Base-by-base conservation (phyloP, 1,140 invertebrate genomes). In the Bicyclus anynana region DNA sequence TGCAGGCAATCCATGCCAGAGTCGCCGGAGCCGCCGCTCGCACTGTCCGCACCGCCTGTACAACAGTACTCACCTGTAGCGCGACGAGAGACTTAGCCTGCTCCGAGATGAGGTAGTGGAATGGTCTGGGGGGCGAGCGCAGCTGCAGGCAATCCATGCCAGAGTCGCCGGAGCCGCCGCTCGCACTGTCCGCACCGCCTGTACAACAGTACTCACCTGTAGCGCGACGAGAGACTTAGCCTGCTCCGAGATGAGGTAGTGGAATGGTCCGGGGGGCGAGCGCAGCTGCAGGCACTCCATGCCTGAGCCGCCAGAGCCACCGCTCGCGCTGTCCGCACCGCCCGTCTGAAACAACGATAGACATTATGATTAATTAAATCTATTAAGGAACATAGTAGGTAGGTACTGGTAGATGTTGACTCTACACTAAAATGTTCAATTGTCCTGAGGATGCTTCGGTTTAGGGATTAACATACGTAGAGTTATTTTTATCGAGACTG, bases 241-340 rank as follows among this genome's bases (percentile, higher is more conserved):
- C 89, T 95, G 94, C 87, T 95, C 94, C 87, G 90, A 94, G 80
- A 95, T 94, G 80, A 95, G 90, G 82, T 94, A 94, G 74, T 94
- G 93, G 81, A 94, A 94, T 12, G 93, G 93, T 66, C 87, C 81
- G 65, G 89, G 85, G 78, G 90, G 86, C 27, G 91, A 91, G 62
- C 93, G 92, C 66, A 93, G 84, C 68, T 92, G 92, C 86, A 93
- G 89, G 82, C 93, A 94, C 84, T 94, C 93, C 92, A 94, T 93
- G 83, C 92, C 93, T 86, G 89, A 89, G 60, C 89, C 90, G 72
- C 89, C 90, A 59, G 87, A 90, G 53, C 88, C 90, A 26, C 90
- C 91, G 74, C 90, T 91, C 53, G 87, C 89, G 64, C 82, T 85
- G 67, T 90, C 89, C 26, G 76, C 79, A 65, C 89, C 89, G 56